A percentile compares a stretch with the other conserved stretches of the same genome.
These are phyloP conservation scores for Danaus melanippus DNA, from an alignment of 1,140 invertebrate species.

Conservation along the genomic window DNA sequence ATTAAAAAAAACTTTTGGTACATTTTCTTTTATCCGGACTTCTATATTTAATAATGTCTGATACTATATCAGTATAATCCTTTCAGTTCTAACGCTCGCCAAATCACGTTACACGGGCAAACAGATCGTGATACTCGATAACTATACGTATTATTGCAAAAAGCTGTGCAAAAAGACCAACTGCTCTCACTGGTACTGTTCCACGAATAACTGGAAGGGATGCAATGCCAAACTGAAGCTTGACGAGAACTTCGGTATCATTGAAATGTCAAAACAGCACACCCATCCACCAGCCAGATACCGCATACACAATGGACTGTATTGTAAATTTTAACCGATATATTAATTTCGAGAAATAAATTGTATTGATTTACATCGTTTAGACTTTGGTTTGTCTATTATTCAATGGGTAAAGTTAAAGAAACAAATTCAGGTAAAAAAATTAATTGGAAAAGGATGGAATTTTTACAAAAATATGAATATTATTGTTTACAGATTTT, in stretches of 20 bases:
- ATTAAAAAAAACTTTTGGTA: neutral
- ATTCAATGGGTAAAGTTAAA: neutral
- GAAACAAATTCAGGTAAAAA: constrained; percentile 1
- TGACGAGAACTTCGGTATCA: constrained; percentile 36
- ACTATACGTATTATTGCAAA: constrained; percentile 57
- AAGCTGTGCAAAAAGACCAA: constrained; percentile 38
- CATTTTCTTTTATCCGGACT: too few species aligned
- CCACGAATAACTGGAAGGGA: constrained; percentile 49
- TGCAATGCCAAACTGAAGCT: constrained; percentile 49
- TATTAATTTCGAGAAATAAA: neutral
- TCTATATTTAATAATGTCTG: neutral
- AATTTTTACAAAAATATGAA: too few species aligned
- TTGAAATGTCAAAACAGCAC: constrained; percentile 31
- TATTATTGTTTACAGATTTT: constrained; percentile 15
- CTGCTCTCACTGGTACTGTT: constrained; percentile 47
- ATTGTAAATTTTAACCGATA: constrained; percentile 31
- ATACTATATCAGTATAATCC: neutral
- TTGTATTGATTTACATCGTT: neutral
- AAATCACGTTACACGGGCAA: constrained; percentile 46
- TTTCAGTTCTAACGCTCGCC: constrained; percentile 45
- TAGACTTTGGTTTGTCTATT: constrained; percentile 2
- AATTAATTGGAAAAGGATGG: too few species aligned
- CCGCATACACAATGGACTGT: constrained; percentile 38
- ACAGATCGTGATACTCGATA: constrained; percentile 39
- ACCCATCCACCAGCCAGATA: constrained; percentile 46